Evolutionary conservation across 2,113 vertebrate genomes (phyloP), one percentile per base, ranked within the genome.

Genomic region (Trogon surrucura): DNA sequence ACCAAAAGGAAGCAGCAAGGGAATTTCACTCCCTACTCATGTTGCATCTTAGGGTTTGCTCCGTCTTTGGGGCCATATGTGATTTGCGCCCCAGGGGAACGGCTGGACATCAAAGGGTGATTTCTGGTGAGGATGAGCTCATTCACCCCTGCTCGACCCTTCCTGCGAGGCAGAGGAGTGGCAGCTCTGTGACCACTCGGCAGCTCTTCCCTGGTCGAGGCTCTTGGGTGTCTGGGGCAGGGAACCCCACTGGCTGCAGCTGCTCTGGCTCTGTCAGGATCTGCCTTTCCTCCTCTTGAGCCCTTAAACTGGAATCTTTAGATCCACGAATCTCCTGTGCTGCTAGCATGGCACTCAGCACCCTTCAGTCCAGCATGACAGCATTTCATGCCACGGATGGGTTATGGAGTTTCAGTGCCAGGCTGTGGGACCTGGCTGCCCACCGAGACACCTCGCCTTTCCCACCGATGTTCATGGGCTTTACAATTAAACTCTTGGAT

Each of bases 41-140:
- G 73, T 96, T 96, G 95, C 96, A 85, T 70, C 85, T 74, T 15
- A 10, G 80, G 81, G 71, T 85, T 96, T 82, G 82, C 64, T 93
- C 50, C 0, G 18, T 0, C 9, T 92, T 95, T 19, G 80, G 93
- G 41, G 69, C 95, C 92, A 95, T 94, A 95, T 97, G 95, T 65
- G 94, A 84, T 44, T 93, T 0, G 0, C 30, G 10, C 62, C 95
- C 91, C 74, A 58, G 86, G 95, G 96, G 88, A 89, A 44, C 0
- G 1, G 53, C 56, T 0, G 36, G 70, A 94, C 94, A 91, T 92
- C 91, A 95, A 95, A 96, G 91, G 51, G 84, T 41, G 72, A 7
- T 44, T 93, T 87, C 82, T 89, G 78, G 64, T 0, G 2, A 75
- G 75, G 87, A 96, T 96, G 92, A 96, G 78, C 95, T 97, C 94